Conservation (phyloP, 1,140 invertebrate genomes). For the Galleria mellonella region DNA sequence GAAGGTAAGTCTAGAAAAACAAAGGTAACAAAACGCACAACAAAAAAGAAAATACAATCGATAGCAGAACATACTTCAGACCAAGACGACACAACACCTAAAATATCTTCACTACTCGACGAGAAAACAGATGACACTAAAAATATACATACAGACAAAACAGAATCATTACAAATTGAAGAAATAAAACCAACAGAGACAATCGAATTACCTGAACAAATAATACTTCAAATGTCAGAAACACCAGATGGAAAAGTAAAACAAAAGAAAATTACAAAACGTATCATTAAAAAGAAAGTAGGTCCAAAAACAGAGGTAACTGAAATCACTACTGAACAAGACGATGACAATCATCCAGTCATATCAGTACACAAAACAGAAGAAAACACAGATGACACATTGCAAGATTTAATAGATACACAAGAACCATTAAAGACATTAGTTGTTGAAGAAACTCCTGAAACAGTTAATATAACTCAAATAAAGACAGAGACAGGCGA, state of each 20-base stretch:
- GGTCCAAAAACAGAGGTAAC: slow-evolving; percentile 32
- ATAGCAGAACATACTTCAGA: slow-evolving; percentile 23
- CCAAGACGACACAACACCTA: slow-evolving; percentile 13
- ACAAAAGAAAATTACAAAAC: slow-evolving; percentile 34
- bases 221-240: slow-evolving; percentile 13
- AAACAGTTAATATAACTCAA: slow-evolving; percentile 62
- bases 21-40: slow-evolving; percentile 4
- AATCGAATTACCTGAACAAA: slow-evolving; percentile 10
- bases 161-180: slow-evolving; percentile 20
- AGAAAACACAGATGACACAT: slow-evolving; percentile 10
- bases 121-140: slow-evolving; percentile 11
- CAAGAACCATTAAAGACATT: slow-evolving; percentile 29
- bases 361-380: slow-evolving; percentile 11
- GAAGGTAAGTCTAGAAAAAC: slow-evolving; percentile 17
- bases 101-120: slow-evolving; percentile 9
- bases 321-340: slow-evolving; percentile 36
- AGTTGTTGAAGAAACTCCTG: slow-evolving; percentile 19
- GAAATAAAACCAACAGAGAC: slow-evolving; percentile 19
- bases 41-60: slow-evolving; percentile 44
- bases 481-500: slow-evolving; percentile 50
- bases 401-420: slow-evolving; percentile 13
- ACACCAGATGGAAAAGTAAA: slow-evolving; percentile 17
- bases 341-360: slow-evolving; percentile 34
- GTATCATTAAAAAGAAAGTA: slow-evolving; percentile 33
- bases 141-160: slow-evolving; percentile 6